Evolutionary conservation across 2,797 vertebrate species (phyloP), one percentile per base, ranked within the genome.

Genomic region (Pogonophryne albipinna): DNA sequence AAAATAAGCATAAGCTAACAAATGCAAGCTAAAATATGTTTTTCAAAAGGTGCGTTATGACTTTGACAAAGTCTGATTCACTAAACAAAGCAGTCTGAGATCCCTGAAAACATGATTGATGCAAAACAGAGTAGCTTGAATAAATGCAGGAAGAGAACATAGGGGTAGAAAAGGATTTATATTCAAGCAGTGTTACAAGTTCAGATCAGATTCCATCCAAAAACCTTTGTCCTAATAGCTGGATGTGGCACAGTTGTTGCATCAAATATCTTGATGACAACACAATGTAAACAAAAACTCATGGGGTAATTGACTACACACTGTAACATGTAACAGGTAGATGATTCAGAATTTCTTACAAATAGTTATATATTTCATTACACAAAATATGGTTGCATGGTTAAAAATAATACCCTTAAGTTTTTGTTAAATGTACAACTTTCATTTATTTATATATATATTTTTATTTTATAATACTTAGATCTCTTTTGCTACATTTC

Each of bases 401-500:
- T 86, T 78, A 69, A 87, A 90, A 93, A 93, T 91, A 83, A 86
- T 85, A 89, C 62, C 79, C 57, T 80, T 70, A 8, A 57, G 41
- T 75, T 55, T 69, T 73, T 83, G 53, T 75, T 73, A 84, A 74
- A 86, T 77, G 59, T 82, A 80, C 77, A 78, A 80, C 9, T 79
- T 78, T 84, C 34, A 82, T 80, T 20, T 62, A 49, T 62, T 38
- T 56, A 83, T 85, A 78, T 86, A 20, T 71, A 9, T 38, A 38
- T 83, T 83, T 80, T 51, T 76, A 86, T 87, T 38, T 38, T 38
- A 86, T 83, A 79, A 66, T 80, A 75, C 83, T 79, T 83, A 42
- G 55, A 85, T 81, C 19, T 85, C 57, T 71, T 87, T 89, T 94
- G 93, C 92, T 93, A 93, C 93, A 91, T 92, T 83, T 89, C 58